Conservation (phyloP, 2,888 invertebrate species). For the Heliconius aoede region DNA sequence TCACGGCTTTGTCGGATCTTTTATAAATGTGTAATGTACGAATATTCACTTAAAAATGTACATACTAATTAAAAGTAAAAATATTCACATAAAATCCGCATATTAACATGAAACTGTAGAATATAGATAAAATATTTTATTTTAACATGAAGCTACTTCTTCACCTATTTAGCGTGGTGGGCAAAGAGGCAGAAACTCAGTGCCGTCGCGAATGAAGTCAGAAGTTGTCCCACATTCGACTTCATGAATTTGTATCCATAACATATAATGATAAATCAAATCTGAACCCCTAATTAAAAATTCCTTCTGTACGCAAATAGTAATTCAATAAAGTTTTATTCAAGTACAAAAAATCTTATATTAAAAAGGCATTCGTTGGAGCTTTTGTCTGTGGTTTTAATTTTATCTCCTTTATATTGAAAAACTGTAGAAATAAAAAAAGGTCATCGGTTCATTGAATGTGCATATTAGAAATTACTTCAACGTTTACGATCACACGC, state of each 20-base stretch:
- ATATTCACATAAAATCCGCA: background rate
- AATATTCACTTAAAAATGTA: conserved; percentile 13
- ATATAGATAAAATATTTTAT: background rate
- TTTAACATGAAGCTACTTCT: too few relatives aligned
- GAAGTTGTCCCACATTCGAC: background rate
- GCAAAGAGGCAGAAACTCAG: too few relatives aligned
- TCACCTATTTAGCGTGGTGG: too few relatives aligned
- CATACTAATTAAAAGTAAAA: background rate
- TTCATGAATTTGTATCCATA: background rate
- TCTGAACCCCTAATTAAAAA: background rate
- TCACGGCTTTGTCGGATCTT: conserved; percentile 13
- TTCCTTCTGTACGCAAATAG: background rate
- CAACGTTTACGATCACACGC: background rate
- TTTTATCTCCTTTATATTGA: conserved; percentile 7
- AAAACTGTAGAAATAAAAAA: background rate
- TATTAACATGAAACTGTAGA: background rate
- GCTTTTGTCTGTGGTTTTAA: conserved; percentile 5
- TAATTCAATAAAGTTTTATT: background rate
- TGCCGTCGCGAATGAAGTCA: background rate
- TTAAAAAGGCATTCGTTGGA: background rate
- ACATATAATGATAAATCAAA: background rate
- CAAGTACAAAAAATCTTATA: background rate
- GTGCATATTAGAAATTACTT: background rate
- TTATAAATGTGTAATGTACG: conserved; percentile 7
- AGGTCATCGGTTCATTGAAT: background rate